phyloP scores from a whole-genome alignment of 2,888 invertebrate genomes.

The Cenopis cana region DNA sequence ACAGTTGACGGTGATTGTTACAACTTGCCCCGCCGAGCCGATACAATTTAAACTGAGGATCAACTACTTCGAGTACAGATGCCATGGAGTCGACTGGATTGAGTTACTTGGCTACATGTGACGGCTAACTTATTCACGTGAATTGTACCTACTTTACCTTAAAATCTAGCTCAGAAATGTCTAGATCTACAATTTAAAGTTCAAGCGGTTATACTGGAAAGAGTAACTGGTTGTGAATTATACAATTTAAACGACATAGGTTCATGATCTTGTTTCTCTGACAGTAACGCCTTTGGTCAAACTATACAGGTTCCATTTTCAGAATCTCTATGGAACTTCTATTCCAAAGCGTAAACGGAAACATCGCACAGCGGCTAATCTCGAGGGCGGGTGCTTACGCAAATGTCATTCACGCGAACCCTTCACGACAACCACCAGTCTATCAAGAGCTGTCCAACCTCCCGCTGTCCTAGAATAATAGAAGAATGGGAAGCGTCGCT shows the following conservation, averaged over 20 bases:
- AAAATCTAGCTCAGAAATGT: no score
- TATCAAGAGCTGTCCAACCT: slow-evolving; percentile 53
- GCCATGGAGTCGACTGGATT: slow-evolving; percentile 27
- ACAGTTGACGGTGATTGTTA: slow-evolving; percentile 42
- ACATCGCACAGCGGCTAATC: slow-evolving; percentile 62
- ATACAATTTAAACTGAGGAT: slow-evolving; percentile 64
- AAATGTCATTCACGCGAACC: slow-evolving; percentile 77
- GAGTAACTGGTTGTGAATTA: no score
- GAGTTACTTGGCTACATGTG: neutral
- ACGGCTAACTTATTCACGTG: neutral
- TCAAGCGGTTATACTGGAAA: no score
- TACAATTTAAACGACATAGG: neutral
- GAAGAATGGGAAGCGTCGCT: slow-evolving; percentile 49
- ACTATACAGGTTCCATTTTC: neutral
- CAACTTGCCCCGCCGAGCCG: slow-evolving; percentile 57
- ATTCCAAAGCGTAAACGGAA: slow-evolving; percentile 40
- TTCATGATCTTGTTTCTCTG: neutral
- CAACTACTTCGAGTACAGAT: slow-evolving; percentile 52
- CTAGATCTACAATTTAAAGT: no score
- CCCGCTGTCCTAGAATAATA: slow-evolving; percentile 43
- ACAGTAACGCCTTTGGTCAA: neutral
- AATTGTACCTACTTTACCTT: neutral
- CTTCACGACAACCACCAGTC: slow-evolving; percentile 62
- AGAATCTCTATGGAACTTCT: slow-evolving; percentile 9
- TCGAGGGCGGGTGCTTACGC: slow-evolving; percentile 73